Conservation (phyloP, 1,140 invertebrate genomes). For the Stegodyphus dumicola region DNA sequence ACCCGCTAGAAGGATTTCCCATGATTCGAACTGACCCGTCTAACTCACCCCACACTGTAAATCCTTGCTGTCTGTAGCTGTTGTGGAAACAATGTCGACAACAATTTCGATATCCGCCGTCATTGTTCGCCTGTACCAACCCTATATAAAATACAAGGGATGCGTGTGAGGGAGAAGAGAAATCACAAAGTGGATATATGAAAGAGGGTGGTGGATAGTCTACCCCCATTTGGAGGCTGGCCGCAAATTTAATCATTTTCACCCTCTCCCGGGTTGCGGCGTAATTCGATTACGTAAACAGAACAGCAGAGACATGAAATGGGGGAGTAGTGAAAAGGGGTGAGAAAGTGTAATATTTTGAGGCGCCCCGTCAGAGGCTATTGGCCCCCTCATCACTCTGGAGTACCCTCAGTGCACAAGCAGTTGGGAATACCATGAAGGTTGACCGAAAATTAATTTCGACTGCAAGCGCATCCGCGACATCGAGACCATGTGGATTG, state of each 20-base stretch:
- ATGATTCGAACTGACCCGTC: constrained; percentile 27
- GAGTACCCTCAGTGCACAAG: constrained; percentile 23
- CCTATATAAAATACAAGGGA: neutral
- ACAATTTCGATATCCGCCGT: constrained; percentile 39
- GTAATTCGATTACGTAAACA: constrained; percentile 52
- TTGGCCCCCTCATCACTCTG: constrained; percentile 41
- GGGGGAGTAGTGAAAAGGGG: constrained; percentile 2
- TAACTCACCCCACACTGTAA: neutral
- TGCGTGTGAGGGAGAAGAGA: too few relatives aligned
- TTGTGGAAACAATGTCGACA: constrained; percentile 33
- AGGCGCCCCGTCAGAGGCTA: constrained; percentile 30
- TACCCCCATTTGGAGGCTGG: constrained; percentile 33
- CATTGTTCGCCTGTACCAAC: neutral
- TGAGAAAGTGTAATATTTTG: constrained; percentile 42
- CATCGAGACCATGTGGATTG: too few relatives aligned
- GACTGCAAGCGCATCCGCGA: neutral
- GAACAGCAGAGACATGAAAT: neutral
- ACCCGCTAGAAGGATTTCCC: constrained; percentile 1
- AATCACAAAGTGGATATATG: constrained; percentile 14
- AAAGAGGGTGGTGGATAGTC: constrained; percentile 1
- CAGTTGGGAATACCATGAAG: constrained; percentile 11
- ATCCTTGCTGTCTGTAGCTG: constrained; percentile 14
- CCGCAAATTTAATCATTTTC: constrained; percentile 54
- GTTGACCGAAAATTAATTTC: constrained; percentile 31
- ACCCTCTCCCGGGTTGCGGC: constrained; percentile 28